Evolutionary conservation across 2,888 invertebrate genomes (phyloP).

Genomic region (Timema podura): DNA sequence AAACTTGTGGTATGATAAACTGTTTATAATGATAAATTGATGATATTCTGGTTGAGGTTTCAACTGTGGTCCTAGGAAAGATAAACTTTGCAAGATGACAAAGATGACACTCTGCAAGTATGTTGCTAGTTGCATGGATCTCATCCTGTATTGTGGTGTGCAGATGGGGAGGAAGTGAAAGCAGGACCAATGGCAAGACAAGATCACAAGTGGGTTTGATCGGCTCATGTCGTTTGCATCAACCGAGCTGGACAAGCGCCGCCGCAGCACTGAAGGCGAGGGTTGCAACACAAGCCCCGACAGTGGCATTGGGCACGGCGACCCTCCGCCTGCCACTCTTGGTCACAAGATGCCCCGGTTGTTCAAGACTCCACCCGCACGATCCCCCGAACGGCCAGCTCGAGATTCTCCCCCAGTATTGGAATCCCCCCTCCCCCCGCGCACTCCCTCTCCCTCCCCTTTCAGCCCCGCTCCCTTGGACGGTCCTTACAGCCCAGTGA

Average conservation of each 20-base stretch:
- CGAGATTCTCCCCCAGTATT: conserved; percentile 51
- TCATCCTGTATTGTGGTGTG: too few relatives aligned
- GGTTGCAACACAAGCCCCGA: conserved; percentile 83
- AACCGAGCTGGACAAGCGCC: conserved; percentile 82
- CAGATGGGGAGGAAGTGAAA: conserved; percentile 27
- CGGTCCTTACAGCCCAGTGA: conserved; percentile 41
- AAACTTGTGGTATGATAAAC: too few relatives aligned
- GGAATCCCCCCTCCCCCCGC: conserved; percentile 45
- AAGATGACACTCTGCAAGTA: too few relatives aligned
- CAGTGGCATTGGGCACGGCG: conserved; percentile 75
- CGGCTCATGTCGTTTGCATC: conserved; percentile 90
- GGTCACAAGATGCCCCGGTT: conserved; percentile 30
- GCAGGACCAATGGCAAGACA: conserved; percentile 85
- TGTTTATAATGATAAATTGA: too few relatives aligned
- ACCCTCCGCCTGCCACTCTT: conserved; percentile 47
- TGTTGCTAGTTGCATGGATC: too few relatives aligned
- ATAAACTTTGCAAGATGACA: too few relatives aligned
- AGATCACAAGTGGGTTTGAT: conserved; percentile 90
- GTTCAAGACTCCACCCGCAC: conserved; percentile 30
- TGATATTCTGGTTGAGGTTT: too few relatives aligned
- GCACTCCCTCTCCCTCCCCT: conserved; percentile 54
- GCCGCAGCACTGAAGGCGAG: conserved; percentile 75
- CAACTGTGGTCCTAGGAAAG: too few relatives aligned
- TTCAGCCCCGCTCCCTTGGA: conserved; percentile 37
- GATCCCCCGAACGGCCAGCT: conserved; percentile 32